Conservation (phyloP, 2,888 invertebrate genomes). For the Malacosoma neustria region DNA sequence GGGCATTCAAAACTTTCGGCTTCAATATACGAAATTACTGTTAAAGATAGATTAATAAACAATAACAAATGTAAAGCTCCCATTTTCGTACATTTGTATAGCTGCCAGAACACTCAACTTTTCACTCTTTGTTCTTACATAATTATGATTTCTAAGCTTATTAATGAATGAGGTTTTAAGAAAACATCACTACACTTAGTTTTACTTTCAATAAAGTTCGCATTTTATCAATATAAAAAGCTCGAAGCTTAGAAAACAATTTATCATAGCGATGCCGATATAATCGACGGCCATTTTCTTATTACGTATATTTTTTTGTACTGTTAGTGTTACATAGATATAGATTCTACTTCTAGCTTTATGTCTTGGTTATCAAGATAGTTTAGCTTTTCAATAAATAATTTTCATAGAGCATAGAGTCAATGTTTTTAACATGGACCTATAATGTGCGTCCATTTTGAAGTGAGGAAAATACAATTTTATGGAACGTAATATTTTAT, state of each 20-base stretch:
- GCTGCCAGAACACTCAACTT: slow-evolving; percentile 46
- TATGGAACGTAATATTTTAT: no score
- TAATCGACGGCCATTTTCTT: slow-evolving; percentile 59
- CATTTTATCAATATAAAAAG: slow-evolving; percentile 37
- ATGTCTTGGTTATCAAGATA: no score
- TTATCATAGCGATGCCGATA: slow-evolving; percentile 44
- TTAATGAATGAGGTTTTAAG: slow-evolving; percentile 25
- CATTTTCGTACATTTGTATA: slow-evolving; percentile 66
- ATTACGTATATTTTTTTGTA: slow-evolving; percentile 8
- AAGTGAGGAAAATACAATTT: no score
- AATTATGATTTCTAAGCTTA: slow-evolving; percentile 32
- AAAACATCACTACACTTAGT: slow-evolving; percentile 31
- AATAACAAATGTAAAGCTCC: slow-evolving; percentile 62
- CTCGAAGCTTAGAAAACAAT: slow-evolving; percentile 32
- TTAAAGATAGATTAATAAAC: slow-evolving; percentile 43
- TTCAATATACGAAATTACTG: slow-evolving; percentile 37
- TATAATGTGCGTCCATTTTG: no score
- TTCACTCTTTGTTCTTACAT: slow-evolving; percentile 53
- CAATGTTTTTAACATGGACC: no score
- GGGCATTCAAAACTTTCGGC: slow-evolving; percentile 76
- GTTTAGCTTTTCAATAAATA: no score
- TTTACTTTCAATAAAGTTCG: slow-evolving; percentile 28
- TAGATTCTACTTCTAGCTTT: no score
- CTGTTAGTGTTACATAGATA: no score
- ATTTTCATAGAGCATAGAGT: no score